phyloP scores from a whole-genome alignment of 2,113 vertebrate species.

The Phrynosoma blainvillii region DNA sequence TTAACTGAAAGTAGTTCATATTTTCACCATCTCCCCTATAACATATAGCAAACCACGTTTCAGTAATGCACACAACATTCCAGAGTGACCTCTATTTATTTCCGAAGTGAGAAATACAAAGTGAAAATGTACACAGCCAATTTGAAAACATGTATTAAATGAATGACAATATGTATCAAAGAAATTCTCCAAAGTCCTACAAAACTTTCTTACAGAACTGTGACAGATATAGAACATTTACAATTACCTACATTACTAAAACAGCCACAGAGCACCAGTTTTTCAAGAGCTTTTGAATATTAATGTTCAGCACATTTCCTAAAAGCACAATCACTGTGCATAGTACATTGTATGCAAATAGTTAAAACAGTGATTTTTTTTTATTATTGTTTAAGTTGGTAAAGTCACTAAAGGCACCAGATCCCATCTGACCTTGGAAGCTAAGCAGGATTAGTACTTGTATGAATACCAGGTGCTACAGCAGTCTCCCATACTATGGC shows the following conservation, averaged over 20 bases:
- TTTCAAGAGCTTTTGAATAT: not conserved
- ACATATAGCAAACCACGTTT: not conserved
- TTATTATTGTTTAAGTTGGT: slow-evolving; percentile 17
- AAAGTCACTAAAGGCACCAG: not conserved
- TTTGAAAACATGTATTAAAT: not conserved
- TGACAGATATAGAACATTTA: not conserved
- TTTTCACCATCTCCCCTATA: not conserved
- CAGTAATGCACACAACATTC: slow-evolving; percentile 1
- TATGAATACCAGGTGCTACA: too few relatives aligned
- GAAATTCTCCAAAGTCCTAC: not conserved
- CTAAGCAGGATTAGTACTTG: too few relatives aligned
- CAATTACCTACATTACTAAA: slow-evolving; percentile 19
- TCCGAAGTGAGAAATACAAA: slow-evolving; percentile 25
- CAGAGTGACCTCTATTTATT: slow-evolving; percentile 7
- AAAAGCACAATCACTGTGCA: not conserved
- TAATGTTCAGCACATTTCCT: not conserved
- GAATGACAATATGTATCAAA: not conserved
- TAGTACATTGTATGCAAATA: slow-evolving; percentile 17
- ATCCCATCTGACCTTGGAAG: too few relatives aligned
- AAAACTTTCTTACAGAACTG: not conserved
- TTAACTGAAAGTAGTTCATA: slow-evolving; percentile 38
- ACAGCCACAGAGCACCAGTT: not conserved
- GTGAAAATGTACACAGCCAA: slow-evolving; percentile 18
- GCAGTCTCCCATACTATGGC: too few relatives aligned
- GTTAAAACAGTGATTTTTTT: slow-evolving; percentile 3